Percentiles rank a stretch among this genome's conserved stretches.
phyloP scores from a whole-genome alignment of 2,888 invertebrate species.

The Orgyia antiqua region DNA sequence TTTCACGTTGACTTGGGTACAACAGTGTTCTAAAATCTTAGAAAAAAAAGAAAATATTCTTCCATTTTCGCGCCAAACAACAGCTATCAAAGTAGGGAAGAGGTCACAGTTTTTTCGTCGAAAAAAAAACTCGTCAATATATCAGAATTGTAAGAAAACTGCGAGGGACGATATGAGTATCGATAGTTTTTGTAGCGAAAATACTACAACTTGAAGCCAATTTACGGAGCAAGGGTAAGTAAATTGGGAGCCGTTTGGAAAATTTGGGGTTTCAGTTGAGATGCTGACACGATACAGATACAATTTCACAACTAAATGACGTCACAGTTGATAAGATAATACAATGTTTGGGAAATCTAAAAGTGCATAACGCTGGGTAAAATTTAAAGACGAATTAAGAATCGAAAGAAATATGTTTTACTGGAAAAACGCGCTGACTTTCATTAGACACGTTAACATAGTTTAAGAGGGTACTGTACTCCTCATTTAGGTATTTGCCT shows the following conservation, averaged over 20 bases:
- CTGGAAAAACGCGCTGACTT: no score
- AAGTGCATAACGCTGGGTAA: no score
- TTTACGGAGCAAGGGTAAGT: slow-evolving; percentile 39
- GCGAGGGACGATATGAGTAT: slow-evolving; percentile 28
- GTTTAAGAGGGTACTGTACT: no score
- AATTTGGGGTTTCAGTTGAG: slow-evolving; percentile 24
- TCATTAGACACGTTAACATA: no score
- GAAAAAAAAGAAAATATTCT: slow-evolving; percentile 30
- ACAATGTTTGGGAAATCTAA: no score
- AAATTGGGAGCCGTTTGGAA: slow-evolving; percentile 32
- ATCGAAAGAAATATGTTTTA: no score
- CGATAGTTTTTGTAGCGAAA: slow-evolving; percentile 42
- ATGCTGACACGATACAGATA: slow-evolving; percentile 15
- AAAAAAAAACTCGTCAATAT: slow-evolving; percentile 48
- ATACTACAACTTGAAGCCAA: slow-evolving; percentile 39
- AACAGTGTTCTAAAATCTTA: slow-evolving; percentile 31
- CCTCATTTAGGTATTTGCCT: no score
- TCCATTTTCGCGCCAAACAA: slow-evolving; percentile 35
- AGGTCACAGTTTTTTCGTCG: slow-evolving; percentile 33
- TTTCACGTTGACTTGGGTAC: slow-evolving; percentile 31
- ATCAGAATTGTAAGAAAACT: slow-evolving; percentile 42
- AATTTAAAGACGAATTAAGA: no score
- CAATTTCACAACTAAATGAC: slow-evolving; percentile 11
- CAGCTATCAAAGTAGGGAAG: slow-evolving; percentile 24
- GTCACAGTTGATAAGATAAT: slow-evolving; percentile 17